A percentile compares a stretch with the other conserved stretches of the same genome.
These are phyloP conservation scores for Alethe castanea DNA, from an alignment of 2,113 vertebrate genomes.

Conservation along the genomic window DNA sequence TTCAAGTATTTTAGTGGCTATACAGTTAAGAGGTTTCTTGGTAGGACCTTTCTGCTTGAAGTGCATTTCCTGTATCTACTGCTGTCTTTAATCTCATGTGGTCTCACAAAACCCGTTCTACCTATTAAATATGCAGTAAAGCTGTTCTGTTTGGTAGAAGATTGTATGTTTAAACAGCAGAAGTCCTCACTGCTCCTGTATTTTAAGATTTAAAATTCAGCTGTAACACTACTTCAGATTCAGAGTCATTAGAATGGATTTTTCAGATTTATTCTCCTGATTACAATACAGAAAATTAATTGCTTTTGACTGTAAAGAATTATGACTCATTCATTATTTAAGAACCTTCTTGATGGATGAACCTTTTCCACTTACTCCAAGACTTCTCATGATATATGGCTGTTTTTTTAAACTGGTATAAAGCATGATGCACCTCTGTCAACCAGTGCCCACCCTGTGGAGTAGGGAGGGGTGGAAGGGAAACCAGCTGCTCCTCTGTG, in stretches of 20 bases:
- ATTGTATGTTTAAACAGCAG: constrained; percentile 28
- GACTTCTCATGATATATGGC: not conserved
- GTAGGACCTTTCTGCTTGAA: constrained; percentile 15
- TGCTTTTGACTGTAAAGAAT: constrained; percentile 52
- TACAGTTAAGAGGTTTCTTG: not conserved
- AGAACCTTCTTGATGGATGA: constrained; percentile 39
- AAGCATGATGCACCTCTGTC: not conserved
- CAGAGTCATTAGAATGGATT: constrained; percentile 27
- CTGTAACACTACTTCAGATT: not conserved
- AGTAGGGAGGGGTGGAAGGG: not conserved
- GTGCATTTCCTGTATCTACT: constrained; percentile 10
- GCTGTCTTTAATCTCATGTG: constrained; percentile 18
- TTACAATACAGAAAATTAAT: constrained; percentile 61
- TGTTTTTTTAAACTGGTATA: not conserved
- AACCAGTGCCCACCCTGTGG: not conserved
- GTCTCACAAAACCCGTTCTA: not conserved
- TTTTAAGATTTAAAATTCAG: constrained; percentile 49
- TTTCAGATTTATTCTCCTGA: constrained; percentile 51
- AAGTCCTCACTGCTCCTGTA: constrained; percentile 2
- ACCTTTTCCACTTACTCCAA: not conserved
- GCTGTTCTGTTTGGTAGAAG: constrained; percentile 41
- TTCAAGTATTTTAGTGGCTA: not conserved
- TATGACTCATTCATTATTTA: constrained; percentile 54
- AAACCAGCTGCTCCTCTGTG: not conserved
- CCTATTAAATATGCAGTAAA: constrained; percentile 46